Evolutionary conservation across 2,113 vertebrate species (phyloP).

Genomic region (Coturnix japonica): DNA sequence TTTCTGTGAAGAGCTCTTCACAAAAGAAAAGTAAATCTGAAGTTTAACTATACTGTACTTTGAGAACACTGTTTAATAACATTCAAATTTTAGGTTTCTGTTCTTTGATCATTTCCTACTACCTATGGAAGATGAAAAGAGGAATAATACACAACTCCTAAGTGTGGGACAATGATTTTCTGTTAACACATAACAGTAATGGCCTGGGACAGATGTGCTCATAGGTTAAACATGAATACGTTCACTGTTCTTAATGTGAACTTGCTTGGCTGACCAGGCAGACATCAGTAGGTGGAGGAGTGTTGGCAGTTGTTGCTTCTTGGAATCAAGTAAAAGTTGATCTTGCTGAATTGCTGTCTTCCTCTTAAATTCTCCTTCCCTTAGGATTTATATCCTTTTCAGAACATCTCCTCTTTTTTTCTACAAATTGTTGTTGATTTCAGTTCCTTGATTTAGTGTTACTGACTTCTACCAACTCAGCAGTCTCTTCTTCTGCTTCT

Average conservation of each 20-base stretch:
- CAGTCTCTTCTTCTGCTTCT: background rate
- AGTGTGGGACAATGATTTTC: background rate
- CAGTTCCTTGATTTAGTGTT: slow-evolving; percentile 14
- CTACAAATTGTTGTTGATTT: background rate
- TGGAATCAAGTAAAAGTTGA: background rate
- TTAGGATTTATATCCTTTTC: slow-evolving; percentile 2
- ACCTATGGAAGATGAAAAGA: background rate
- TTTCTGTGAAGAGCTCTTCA: background rate
- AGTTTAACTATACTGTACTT: background rate
- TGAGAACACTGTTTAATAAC: background rate
- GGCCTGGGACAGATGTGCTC: background rate
- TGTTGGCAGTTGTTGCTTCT: background rate
- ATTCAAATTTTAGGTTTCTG: background rate
- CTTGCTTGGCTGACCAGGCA: background rate
- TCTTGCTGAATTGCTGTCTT: background rate
- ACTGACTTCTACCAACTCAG: background rate
- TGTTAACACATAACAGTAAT: background rate
- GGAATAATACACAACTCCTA: background rate
- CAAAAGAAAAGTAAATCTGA: background rate
- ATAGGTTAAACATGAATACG: background rate
- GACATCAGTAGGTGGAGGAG: background rate
- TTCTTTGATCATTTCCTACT: background rate
- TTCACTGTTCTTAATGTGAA: background rate
- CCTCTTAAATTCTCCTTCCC: background rate
- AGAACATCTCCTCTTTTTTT: background rate